Evolutionary conservation across 1,140 invertebrate genomes (phyloP).

Genomic region (Heliconius eleuchia): DNA sequence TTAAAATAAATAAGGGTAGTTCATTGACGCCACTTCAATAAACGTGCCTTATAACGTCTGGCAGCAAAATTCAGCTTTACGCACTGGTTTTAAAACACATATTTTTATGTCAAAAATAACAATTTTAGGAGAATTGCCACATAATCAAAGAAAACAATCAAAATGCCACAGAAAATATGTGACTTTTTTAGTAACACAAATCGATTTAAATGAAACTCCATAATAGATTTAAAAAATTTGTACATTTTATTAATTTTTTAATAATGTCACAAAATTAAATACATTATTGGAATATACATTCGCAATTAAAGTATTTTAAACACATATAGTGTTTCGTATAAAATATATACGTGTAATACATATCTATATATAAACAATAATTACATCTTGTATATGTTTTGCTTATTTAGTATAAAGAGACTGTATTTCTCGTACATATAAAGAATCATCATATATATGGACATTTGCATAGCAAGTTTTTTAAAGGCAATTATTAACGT

Average conservation of each 20-base stretch:
- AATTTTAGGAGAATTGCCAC: too few species aligned
- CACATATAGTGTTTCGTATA: not conserved
- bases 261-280: slow-evolving; percentile 1
- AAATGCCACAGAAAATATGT: too few species aligned
- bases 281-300: not conserved
- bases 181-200: too few species aligned
- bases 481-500: not conserved
- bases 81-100: too few species aligned
- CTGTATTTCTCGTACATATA: not conserved
- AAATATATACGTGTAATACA: not conserved
- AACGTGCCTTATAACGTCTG: too few species aligned
- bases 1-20: too few species aligned
- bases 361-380: not conserved
- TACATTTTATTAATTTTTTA: slow-evolving; percentile 10
- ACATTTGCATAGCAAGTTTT: slow-evolving; percentile 7
- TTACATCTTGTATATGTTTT: not conserved
- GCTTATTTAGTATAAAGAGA: not conserved
- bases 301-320: not conserved
- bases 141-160: too few species aligned
- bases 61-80: too few species aligned
- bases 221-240: slow-evolving; percentile 6
- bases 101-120: too few species aligned
- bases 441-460: not conserved
- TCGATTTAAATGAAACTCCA: not conserved
- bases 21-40: too few species aligned